phyloP scores from a whole-genome alignment of 23 tunicate species.

The Styela plicata region DNA sequence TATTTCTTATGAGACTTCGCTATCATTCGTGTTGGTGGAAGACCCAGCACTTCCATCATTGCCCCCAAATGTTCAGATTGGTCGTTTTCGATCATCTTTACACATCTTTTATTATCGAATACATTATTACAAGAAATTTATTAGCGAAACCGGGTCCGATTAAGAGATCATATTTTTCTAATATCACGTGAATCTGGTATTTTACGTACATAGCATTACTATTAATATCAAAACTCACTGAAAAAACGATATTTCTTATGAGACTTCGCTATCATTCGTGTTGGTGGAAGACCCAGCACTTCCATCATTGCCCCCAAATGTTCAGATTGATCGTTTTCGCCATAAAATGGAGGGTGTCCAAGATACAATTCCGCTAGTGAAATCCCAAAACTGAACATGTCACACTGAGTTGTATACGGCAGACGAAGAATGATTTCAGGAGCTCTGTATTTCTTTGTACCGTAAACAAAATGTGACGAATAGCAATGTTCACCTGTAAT shows the following conservation, averaged over 20 bases:
- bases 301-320: conserved; percentile 99
- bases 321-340: conserved; percentile 78
- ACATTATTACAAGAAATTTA: no score
- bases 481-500: no score
- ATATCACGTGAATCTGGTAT: no score
- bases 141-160: no score
- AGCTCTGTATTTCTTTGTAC: conserved; percentile 84
- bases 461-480: no score
- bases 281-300: conserved; percentile 83
- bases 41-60: conserved; percentile 96
- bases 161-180: no score
- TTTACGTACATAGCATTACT: no score
- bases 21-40: conserved; percentile 81
- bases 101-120: no score
- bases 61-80: conserved; percentile 89
- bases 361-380: conserved; percentile 70
- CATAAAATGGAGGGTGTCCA: conserved; percentile 67
- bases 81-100: conserved; percentile 86
- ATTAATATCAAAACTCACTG: no score
- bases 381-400: conserved; percentile 98
- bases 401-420: conserved; percentile 53
- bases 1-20: conserved; percentile 65
- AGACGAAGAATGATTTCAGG: conserved; percentile 89
- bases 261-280: conserved; percentile 77
- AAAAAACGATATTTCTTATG: no score